Evolutionary conservation across 2,797 vertebrate genomes (phyloP).

Genomic region (Coranthus polyacanthus): DNA sequence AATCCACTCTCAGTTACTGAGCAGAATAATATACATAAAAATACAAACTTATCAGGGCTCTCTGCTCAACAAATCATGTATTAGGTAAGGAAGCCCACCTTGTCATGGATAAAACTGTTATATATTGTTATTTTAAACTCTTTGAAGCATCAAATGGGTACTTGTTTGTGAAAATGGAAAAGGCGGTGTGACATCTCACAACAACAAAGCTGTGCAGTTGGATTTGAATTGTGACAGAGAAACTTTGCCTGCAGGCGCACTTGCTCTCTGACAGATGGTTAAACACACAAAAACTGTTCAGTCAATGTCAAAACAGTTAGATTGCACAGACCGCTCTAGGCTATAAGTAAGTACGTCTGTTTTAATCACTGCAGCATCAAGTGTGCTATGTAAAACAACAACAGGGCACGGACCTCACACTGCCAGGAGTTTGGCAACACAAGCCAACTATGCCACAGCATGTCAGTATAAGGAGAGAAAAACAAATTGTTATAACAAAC

Average conservation of each 20-base stretch:
- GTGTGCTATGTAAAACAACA: background rate
- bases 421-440: background rate
- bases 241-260: background rate
- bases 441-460: background rate
- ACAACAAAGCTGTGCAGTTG: background rate
- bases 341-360: background rate
- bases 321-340: too few species aligned
- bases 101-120: too few species aligned
- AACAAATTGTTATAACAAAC: background rate
- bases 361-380: background rate
- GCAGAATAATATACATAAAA: too few species aligned
- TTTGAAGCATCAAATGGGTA: too few species aligned
- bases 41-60: too few species aligned
- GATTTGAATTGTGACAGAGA: background rate
- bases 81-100: too few species aligned
- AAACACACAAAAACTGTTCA: background rate
- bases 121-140: too few species aligned
- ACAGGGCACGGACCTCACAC: background rate
- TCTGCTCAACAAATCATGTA: too few species aligned
- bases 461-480: background rate
- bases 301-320: constrained; percentile 1
- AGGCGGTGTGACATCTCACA: background rate
- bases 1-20: too few species aligned
- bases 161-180: background rate
- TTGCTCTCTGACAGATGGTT: background rate